These are phyloP conservation scores for Calyptomena viridis DNA, from an alignment of 2,113 vertebrate genomes.

Conservation along the genomic window DNA sequence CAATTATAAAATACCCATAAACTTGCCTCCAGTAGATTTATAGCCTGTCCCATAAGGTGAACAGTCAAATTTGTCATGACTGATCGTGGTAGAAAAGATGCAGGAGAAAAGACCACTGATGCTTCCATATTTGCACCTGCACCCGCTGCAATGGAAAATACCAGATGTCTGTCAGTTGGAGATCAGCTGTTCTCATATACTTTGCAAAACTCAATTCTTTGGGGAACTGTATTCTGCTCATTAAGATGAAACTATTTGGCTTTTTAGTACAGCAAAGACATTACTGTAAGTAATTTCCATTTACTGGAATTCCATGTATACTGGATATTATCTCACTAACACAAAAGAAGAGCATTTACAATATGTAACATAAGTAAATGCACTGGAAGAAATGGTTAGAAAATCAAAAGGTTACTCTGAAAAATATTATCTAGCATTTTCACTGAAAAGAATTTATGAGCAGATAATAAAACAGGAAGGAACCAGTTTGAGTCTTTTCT, in stretches of 20 bases:
- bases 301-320: not conserved
- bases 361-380: not conserved
- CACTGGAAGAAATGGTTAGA: not conserved
- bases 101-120: constrained; percentile 82
- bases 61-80: constrained; percentile 78
- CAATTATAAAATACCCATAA: not conserved
- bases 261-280: not conserved
- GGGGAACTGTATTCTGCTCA: not conserved
- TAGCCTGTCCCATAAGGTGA: constrained; percentile 76
- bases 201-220: not conserved
- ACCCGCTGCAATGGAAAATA: constrained; percentile 62
- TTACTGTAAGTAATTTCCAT: not conserved
- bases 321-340: not conserved
- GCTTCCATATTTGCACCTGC: constrained; percentile 81
- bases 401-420: not conserved
- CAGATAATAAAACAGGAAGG: not conserved
- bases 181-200: not conserved
- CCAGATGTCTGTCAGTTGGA: not conserved
- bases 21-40: constrained; percentile 86
- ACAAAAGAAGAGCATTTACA: not conserved
- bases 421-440: not conserved
- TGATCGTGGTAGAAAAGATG: constrained; percentile 84
- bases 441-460: not conserved
- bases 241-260: not conserved
- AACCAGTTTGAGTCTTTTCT: not conserved